Evolutionary conservation across 1,140 invertebrate genomes (phyloP), one percentile per base, ranked within the genome.

Genomic region (Caenorhabditis remanei): DNA sequence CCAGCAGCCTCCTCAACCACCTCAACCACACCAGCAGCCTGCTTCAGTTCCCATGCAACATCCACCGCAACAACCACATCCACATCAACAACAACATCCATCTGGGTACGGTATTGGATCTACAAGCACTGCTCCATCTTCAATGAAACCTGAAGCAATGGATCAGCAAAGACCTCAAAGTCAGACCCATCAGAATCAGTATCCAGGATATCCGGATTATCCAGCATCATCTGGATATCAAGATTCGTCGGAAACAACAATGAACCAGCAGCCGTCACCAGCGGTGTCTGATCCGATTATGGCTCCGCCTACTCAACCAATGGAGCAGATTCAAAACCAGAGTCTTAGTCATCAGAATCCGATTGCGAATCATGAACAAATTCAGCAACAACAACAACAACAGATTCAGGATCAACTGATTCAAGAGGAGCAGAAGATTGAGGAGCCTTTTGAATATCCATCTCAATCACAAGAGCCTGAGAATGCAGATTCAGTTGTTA

Each of bases 261-360:
- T 32, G 32, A 32, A 32, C 11, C 24, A 41, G 5, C 65, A 71
- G 46, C 43, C n/a, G n/a, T 79, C 71, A 50, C 71, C 71, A 19
- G 13, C 46, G 0, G 71, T 79, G 2, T 79, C 71, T 50, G 71
- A 79, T 79, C 71, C 71, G 46, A 61, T 48, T n/a, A 58, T 61
- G 55, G 24, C 55, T 1, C 53, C 16, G 58, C 6, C 55, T 21
- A n/a, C 32, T 46, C 65, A 67, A 7, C 48, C 41, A 41, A 53
- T 58, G 93, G 92, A 61, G 91, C 92, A 43, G 32, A 32, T 32
- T 32, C 32, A 32, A 32, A 32, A 32, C 32, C 32, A 32, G 32
- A 32, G 32, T 32, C 32, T 32, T 32, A 32, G 32, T 32, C 32
- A 32, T 32, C 32, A 32, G 32, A 32, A 32, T 32, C 6, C 56